phyloP scores from a whole-genome alignment of 2,888 invertebrate species.

The Labia minor region DNA sequence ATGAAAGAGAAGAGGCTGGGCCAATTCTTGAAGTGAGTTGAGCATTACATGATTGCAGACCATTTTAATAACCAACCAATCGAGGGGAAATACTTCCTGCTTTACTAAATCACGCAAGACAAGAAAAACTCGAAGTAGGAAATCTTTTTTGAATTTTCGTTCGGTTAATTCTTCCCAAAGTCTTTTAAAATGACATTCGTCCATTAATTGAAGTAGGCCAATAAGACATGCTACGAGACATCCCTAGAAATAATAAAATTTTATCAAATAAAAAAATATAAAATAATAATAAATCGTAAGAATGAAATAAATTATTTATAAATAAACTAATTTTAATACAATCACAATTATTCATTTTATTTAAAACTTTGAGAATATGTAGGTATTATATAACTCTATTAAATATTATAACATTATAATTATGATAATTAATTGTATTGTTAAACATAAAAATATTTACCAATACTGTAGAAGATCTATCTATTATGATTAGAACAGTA shows the following conservation, averaged over 20 bases:
- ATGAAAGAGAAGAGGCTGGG: conserved; percentile 72
- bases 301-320: no score
- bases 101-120: conserved; percentile 70
- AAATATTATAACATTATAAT: conserved; percentile 25
- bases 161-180: conserved; percentile 73
- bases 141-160: conserved; percentile 72
- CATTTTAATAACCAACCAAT: conserved; percentile 85
- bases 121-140: conserved; percentile 68
- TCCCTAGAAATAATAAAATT: conserved; percentile 46
- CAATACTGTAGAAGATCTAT: conserved; percentile 59
- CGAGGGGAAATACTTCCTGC: conserved; percentile 69
- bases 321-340: no score
- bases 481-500: conserved; percentile 69
- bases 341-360: no score
- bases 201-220: conserved; percentile 73
- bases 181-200: conserved; percentile 76
- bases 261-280: no score
- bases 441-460: conserved; percentile 36
- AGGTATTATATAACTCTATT: neutral
- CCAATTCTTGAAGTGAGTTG: conserved; percentile 74
- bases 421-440: conserved; percentile 22
- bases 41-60: conserved; percentile 77
- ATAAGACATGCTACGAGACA: conserved; percentile 78
- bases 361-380: no score
- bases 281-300: neutral